Conservation (phyloP, 2,888 invertebrate genomes). For the Cerastis leucographa region DNA sequence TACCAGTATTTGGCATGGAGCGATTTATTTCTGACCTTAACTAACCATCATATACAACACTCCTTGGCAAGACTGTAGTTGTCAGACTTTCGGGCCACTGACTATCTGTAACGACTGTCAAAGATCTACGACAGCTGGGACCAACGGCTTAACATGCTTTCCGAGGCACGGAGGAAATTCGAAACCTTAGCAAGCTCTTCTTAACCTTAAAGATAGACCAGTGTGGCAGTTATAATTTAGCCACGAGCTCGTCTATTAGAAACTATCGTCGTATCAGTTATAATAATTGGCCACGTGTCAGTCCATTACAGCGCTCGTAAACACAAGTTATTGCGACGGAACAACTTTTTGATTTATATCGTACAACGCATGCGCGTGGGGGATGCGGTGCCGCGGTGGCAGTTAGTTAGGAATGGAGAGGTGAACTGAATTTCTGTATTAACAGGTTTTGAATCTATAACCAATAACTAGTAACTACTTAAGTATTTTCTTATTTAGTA, state of each 20-base stretch:
- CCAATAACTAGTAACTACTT: neutral
- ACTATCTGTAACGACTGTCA: too few species aligned
- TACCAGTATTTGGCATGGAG: too few species aligned
- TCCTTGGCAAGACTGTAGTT: too few species aligned
- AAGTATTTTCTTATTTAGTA: neutral
- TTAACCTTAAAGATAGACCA: neutral
- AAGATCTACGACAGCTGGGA: too few species aligned
- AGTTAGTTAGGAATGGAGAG: constrained; percentile 19
- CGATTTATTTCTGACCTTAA: too few species aligned
- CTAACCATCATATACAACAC: too few species aligned
- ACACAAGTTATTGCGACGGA: constrained; percentile 76
- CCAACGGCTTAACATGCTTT: neutral
- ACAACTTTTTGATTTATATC: constrained; percentile 79
- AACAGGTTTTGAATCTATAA: neutral
- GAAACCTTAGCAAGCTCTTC: neutral
- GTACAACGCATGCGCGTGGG: constrained; percentile 15
- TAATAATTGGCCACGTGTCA: constrained; percentile 55
- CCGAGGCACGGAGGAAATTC: neutral
- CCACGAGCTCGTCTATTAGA: constrained; percentile 38
- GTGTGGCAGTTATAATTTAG: neutral
- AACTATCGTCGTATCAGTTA: constrained; percentile 54
- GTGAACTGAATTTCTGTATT: neutral
- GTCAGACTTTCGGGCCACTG: too few species aligned
- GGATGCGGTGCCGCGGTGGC: constrained; percentile 11
- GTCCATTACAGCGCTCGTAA: constrained; percentile 77